Evolutionary conservation across 1,140 invertebrate species (phyloP).

Genomic region (Temnothorax longispinosus): DNA sequence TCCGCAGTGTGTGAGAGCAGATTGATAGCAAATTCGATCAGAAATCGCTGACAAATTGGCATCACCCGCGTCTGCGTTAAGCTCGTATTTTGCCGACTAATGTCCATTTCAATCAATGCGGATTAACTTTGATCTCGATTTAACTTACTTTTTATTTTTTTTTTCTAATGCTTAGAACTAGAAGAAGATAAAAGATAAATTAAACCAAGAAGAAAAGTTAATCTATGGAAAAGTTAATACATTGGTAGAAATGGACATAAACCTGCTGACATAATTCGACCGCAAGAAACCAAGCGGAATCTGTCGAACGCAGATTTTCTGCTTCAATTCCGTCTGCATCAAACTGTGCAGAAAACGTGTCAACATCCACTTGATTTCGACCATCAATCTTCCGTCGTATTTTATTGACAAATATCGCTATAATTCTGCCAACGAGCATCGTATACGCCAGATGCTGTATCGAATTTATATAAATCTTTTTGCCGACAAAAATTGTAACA

Average conservation of each 20-base stretch:
- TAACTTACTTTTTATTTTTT: too few species aligned
- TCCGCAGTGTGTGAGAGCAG: neutral
- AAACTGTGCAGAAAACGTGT: neutral
- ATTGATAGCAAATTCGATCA: neutral
- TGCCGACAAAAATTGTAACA: neutral
- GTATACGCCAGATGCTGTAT: neutral
- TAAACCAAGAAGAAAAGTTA: too few species aligned
- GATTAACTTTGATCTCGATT: too few species aligned
- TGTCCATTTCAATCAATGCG: too few species aligned
- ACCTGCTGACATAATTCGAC: neutral
- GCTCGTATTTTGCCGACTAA: neutral
- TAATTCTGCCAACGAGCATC: neutral
- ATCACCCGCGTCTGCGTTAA: too few species aligned
- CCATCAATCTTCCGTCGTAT: neutral
- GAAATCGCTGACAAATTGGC: neutral
- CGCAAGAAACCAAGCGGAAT: neutral
- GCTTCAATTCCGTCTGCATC: neutral
- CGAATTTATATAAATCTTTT: neutral
- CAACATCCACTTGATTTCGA: neutral
- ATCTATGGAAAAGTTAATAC: too few species aligned
- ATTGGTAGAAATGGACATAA: too few species aligned
- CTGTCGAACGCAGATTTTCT: neutral
- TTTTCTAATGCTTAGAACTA: too few species aligned
- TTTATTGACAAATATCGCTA: neutral
- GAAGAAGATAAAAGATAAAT: too few species aligned